Conservation (phyloP, 1,140 invertebrate species). For the Lepidurus arcticus region DNA sequence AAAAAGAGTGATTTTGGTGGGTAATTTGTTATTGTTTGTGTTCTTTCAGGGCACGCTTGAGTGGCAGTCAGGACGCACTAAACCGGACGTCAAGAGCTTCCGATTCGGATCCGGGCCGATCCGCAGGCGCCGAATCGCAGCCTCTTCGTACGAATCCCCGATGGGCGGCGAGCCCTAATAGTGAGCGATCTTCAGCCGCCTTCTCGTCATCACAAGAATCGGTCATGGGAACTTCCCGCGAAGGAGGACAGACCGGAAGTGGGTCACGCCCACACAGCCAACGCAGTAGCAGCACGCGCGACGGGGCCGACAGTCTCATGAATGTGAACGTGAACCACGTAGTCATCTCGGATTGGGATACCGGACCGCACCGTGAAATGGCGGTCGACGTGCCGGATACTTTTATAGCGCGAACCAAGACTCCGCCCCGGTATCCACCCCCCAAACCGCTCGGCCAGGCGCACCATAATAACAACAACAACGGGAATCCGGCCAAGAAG, state of each 20-base stretch:
- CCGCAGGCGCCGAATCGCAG: background rate
- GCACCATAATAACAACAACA: slow-evolving; percentile 23
- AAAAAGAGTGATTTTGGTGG: no score
- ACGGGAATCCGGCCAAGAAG: background rate
- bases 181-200: no score
- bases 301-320: slow-evolving; percentile 45
- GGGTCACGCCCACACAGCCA: slow-evolving; percentile 15
- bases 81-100: no score
- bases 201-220: background rate
- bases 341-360: slow-evolving; percentile 37
- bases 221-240: slow-evolving; percentile 2
- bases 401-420: slow-evolving; percentile 86
- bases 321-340: slow-evolving; percentile 37
- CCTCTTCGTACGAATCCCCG: background rate
- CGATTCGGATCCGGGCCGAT: background rate
- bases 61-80: background rate
- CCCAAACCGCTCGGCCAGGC: slow-evolving; percentile 53
- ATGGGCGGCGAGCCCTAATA: background rate
- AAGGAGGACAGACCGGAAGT: background rate
- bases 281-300: slow-evolving; percentile 24
- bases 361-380: slow-evolving; percentile 66
- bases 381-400: slow-evolving; percentile 95
- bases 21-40: background rate
- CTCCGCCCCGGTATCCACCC: slow-evolving; percentile 81
- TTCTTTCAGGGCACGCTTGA: background rate